Evolutionary conservation across 2,113 vertebrate genomes (phyloP).

Genomic region (Antechinus stuartii): DNA sequence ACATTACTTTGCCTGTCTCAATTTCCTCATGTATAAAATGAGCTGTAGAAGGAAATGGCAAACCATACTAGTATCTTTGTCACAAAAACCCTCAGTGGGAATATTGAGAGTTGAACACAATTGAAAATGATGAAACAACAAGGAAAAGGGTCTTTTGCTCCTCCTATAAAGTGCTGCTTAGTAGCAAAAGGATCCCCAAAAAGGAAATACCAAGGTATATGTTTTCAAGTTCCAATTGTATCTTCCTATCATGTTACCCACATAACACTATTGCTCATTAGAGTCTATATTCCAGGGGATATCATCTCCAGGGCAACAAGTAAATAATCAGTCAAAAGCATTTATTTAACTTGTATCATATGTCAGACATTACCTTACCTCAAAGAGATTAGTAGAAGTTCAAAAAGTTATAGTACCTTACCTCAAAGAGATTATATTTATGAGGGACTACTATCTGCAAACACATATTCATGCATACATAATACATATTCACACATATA

Average conservation of each 20-base stretch:
- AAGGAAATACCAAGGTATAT: neutral
- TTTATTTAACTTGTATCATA: neutral
- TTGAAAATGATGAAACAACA: neutral
- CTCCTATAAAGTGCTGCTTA: neutral
- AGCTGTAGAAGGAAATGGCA: neutral
- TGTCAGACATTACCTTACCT: neutral
- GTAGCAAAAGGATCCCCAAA: neutral
- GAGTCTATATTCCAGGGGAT: neutral
- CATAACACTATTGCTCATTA: neutral
- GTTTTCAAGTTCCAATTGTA: neutral
- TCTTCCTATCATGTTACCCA: neutral
- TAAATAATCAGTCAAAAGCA: neutral
- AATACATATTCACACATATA: neutral
- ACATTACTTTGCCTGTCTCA: neutral
- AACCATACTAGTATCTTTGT: neutral
- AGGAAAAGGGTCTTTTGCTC: neutral
- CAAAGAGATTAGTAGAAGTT: neutral
- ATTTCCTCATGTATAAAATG: neutral
- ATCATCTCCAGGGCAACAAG: neutral
- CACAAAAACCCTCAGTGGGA: neutral
- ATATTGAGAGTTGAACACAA: neutral
- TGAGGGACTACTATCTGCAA: neutral
- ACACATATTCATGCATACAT: neutral
- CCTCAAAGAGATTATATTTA: neutral
- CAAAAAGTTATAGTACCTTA: neutral